A percentile compares a stretch with the other conserved stretches of the same genome.
Evolutionary conservation across 2,113 vertebrate genomes (phyloP).

Genomic region (Phocoena phocoena): DNA sequence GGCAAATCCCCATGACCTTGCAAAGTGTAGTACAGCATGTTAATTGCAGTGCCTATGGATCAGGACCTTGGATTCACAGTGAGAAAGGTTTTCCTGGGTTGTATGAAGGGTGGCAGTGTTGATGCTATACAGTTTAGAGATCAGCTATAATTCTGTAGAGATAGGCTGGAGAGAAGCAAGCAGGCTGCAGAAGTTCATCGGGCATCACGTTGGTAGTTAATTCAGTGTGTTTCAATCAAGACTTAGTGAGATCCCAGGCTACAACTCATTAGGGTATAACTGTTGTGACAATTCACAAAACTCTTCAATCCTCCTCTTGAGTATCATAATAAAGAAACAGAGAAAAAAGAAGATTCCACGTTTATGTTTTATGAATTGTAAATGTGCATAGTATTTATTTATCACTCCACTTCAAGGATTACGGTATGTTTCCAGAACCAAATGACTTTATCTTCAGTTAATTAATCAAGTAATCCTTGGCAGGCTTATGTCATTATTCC

Average conservation of each 20-base stretch:
- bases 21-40: background rate
- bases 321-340: background rate
- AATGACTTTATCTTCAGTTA: slow-evolving; percentile 66
- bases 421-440: slow-evolving; percentile 52
- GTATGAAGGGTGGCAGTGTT: no score
- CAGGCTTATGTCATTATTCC: slow-evolving; percentile 46
- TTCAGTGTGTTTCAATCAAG: background rate
- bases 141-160: background rate
- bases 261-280: background rate
- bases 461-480: slow-evolving; percentile 64
- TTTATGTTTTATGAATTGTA: slow-evolving; percentile 58
- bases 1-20: background rate
- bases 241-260: background rate
- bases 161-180: background rate
- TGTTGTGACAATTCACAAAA: slow-evolving; percentile 13
- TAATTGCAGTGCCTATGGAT: background rate
- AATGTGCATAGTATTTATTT: slow-evolving; percentile 52
- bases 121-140: background rate
- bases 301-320: background rate
- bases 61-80: background rate
- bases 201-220: background rate
- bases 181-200: background rate
- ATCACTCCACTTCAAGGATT: slow-evolving; percentile 44
- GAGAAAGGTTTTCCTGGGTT: background rate
- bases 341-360: rapidly evolving